These are phyloP conservation scores for Tringa solitaria DNA, from an alignment of 2,113 vertebrate species.

Conservation along the genomic window DNA sequence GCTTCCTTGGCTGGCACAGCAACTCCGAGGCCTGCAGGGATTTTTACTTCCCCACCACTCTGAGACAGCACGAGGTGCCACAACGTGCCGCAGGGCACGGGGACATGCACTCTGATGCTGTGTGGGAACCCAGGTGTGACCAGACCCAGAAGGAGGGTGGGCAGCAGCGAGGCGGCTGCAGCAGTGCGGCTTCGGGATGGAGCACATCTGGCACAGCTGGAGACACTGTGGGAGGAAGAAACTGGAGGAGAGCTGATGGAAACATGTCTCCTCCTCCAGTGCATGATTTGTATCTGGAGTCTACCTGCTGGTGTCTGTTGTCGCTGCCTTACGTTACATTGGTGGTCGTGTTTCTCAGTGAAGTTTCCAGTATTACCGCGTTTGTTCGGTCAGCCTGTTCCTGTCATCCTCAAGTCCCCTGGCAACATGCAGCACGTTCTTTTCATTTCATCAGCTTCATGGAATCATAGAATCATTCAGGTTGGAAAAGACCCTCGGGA, in stretches of 20 bases:
- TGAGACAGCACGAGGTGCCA: not conserved
- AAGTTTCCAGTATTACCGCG: not conserved
- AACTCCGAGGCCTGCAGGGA: not conserved
- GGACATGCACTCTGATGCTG: accelerated
- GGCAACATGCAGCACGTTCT: not conserved
- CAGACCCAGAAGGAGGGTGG: not conserved
- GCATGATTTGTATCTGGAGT: not conserved
- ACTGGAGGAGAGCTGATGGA: not conserved
- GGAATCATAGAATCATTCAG: no score
- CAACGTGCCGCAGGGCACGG: not conserved
- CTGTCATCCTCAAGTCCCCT: not conserved
- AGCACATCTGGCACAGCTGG: not conserved
- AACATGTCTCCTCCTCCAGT: not conserved
- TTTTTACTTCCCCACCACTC: not conserved
- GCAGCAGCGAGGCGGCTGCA: not conserved
- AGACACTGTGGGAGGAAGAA: not conserved
- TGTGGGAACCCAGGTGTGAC: accelerated
- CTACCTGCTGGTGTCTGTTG: not conserved
- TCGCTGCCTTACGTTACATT: not conserved
- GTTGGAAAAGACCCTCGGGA: no score
- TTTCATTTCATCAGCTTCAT: not conserved
- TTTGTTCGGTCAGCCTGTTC: not conserved
- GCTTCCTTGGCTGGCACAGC: not conserved
- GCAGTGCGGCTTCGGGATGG: no score
- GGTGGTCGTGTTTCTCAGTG: not conserved